These are phyloP conservation scores for Cheirogaleus medius DNA, from an alignment of 2,113 vertebrate genomes.

Conservation along the genomic window DNA sequence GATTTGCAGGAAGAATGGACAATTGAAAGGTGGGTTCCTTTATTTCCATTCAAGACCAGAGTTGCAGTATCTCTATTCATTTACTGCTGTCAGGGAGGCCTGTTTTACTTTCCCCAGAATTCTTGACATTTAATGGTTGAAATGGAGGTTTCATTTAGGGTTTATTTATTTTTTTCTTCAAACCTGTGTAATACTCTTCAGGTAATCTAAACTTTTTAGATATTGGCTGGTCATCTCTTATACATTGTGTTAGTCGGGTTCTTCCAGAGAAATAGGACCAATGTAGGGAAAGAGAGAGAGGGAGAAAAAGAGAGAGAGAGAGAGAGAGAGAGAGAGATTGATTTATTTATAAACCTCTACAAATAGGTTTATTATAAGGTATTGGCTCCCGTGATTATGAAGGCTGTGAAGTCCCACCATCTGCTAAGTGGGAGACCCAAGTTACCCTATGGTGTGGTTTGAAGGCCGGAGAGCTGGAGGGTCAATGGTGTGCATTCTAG, in stretches of 20 bases:
- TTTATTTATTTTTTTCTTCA: neutral
- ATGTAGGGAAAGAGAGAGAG: neutral
- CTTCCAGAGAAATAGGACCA: neutral
- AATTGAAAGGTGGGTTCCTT: neutral
- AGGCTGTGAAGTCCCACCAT: neutral
- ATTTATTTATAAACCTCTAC: too few species aligned
- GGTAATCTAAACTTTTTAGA: neutral
- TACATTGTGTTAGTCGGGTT: neutral
- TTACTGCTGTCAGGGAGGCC: neutral
- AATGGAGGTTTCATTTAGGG: neutral
- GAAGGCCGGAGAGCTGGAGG: neutral
- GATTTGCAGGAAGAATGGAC: neutral
- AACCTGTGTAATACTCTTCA: neutral
- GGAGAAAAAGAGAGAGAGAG: too few species aligned
- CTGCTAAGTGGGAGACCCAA: neutral
- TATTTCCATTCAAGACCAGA: neutral
- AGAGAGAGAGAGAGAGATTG: too few species aligned
- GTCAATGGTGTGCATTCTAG: neutral
- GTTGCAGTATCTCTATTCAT: neutral
- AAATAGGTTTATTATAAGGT: neutral
- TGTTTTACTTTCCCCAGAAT: neutral
- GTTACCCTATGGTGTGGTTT: neutral
- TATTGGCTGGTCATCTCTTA: neutral
- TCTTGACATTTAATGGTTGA: neutral
- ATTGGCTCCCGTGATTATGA: neutral